Conservation (phyloP, 2,888 invertebrate species). For the Leptinotarsa peninsularis region DNA sequence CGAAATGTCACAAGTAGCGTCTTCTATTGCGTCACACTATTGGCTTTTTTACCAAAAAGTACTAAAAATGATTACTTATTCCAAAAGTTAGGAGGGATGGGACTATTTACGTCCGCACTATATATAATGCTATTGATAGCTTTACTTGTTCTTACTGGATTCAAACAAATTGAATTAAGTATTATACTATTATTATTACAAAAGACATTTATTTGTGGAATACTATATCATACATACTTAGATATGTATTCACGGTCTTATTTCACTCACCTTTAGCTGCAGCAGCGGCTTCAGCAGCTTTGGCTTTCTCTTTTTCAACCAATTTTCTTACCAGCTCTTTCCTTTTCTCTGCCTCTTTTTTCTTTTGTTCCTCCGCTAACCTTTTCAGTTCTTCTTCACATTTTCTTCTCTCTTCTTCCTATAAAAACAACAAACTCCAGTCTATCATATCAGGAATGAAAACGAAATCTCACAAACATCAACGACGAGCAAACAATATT, state of each 20-base stretch:
- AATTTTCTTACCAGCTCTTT: slow-evolving; percentile 57
- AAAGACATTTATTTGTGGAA: too few relatives aligned
- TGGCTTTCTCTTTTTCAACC: slow-evolving; percentile 53
- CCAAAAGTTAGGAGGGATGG: too few relatives aligned
- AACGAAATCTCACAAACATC: neutral
- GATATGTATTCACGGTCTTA: neutral
- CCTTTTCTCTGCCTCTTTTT: slow-evolving; percentile 57
- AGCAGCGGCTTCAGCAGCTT: slow-evolving; percentile 36
- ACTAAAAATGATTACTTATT: too few relatives aligned
- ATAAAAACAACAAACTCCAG: slow-evolving; percentile 30
- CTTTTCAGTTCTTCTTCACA: slow-evolving; percentile 54
- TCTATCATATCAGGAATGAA: neutral
- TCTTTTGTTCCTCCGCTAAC: slow-evolving; percentile 48
- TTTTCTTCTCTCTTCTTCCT: slow-evolving; percentile 59
- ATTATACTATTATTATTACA: too few relatives aligned
- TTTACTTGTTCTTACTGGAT: too few relatives aligned
- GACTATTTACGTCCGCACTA: too few relatives aligned
- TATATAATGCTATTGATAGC: too few relatives aligned
- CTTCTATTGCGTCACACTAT: too few relatives aligned
- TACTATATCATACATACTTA: too few relatives aligned
- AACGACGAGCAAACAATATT: neutral
- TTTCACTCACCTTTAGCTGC: slow-evolving; percentile 38
- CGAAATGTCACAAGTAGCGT: too few relatives aligned
- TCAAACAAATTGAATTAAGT: too few relatives aligned
- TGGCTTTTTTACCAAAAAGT: too few relatives aligned